phyloP scores from a whole-genome alignment of 2,888 invertebrate species.

The Cinara cedri region DNA sequence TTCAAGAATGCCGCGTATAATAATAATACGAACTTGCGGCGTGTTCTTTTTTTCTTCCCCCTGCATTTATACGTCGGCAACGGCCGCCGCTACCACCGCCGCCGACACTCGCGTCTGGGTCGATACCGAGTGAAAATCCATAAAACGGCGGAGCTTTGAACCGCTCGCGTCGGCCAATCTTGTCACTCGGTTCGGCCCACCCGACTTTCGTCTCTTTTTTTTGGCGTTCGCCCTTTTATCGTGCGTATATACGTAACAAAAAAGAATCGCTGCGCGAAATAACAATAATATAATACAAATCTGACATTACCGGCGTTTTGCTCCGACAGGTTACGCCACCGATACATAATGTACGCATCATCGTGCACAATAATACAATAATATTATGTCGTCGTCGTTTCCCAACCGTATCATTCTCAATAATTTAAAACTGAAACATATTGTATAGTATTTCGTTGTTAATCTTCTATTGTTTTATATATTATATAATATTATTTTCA shows the following conservation, averaged over 20 bases:
- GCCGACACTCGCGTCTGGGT: slow-evolving; percentile 36
- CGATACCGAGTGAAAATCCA: slow-evolving; percentile 54
- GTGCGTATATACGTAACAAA: too few relatives aligned
- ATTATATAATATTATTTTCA: too few relatives aligned
- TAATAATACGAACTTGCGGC: slow-evolving; percentile 2
- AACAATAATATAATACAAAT: not conserved
- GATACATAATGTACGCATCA: too few relatives aligned
- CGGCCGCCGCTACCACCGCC: not conserved
- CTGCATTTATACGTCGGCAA: not conserved
- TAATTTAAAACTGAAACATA: too few relatives aligned
- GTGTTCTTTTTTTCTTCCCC: slow-evolving; percentile 26
- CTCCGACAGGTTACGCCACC: slow-evolving; percentile 35
- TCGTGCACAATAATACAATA: too few relatives aligned
- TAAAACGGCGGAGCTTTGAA: slow-evolving; percentile 51
- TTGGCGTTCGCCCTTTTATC: not conserved
- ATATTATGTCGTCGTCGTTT: too few relatives aligned
- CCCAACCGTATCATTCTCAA: too few relatives aligned
- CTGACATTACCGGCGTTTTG: slow-evolving; percentile 14
- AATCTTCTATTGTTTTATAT: too few relatives aligned
- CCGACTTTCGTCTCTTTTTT: not conserved
- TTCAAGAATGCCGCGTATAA: slow-evolving; percentile 25
- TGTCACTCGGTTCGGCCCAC: slow-evolving; percentile 34
- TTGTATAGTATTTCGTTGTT: too few relatives aligned
- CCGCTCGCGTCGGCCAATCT: slow-evolving; percentile 37
- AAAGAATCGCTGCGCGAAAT: too few relatives aligned